Percentiles rank a stretch among this genome's conserved stretches.
Conservation (phyloP, 1,140 invertebrate genomes). For the Drosophila leontia region DNA sequence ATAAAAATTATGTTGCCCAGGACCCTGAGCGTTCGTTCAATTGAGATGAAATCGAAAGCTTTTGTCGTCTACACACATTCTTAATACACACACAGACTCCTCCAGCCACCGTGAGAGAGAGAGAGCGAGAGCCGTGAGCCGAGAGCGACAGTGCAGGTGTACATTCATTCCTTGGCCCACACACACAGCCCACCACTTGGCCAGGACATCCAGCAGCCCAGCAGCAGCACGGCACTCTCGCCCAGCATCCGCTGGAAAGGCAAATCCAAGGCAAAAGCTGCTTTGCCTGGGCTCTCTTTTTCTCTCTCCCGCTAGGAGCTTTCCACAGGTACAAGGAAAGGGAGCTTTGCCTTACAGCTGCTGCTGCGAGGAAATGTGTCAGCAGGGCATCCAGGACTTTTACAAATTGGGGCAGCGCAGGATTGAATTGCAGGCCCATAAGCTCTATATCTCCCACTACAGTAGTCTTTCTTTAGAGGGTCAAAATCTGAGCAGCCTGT, state of each 20-base stretch:
- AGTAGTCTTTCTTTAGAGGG: constrained; percentile 11
- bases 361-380: constrained; percentile 64
- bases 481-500: not conserved
- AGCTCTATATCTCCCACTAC: constrained; percentile 38
- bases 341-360: constrained; percentile 68
- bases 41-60: constrained; percentile 81
- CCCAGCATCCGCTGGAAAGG: constrained; percentile 49
- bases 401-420: constrained; percentile 44
- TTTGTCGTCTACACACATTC: constrained; percentile 78
- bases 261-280: constrained; percentile 47
- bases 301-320: constrained; percentile 50
- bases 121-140: constrained; percentile 18
- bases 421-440: constrained; percentile 40
- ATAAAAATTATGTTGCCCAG: constrained; percentile 84
- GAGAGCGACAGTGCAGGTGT: constrained; percentile 52
- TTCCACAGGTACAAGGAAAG: constrained; percentile 49
- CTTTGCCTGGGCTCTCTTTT: constrained; percentile 32
- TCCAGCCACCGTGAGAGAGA: constrained; percentile 13
- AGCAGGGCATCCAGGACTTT: constrained; percentile 63
- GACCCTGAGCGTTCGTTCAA: constrained; percentile 75
- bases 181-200: constrained; percentile 27
- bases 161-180: constrained; percentile 27
- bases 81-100: constrained; percentile 60
- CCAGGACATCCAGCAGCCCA: constrained; percentile 31
- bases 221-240: constrained; percentile 18